Evolutionary conservation across 2,888 invertebrate genomes (phyloP), one percentile per base, ranked within the genome.

Genomic region (Chaitophorus viminalis): DNA sequence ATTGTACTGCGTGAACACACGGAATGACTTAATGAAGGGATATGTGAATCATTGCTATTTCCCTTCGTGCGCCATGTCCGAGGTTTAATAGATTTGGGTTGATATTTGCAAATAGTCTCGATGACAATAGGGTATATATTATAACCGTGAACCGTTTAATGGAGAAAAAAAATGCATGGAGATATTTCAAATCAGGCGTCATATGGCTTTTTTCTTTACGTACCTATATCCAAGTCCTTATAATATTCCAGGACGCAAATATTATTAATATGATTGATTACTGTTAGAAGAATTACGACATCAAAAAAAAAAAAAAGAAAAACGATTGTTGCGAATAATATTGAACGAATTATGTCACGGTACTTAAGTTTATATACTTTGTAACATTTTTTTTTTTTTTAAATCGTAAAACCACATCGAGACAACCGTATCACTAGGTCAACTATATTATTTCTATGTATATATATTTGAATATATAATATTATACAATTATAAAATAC

Each of bases 11-110:
- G 33, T 6, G 77, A 33, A 33, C 77, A 76, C 83, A 70, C 70
- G 21, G 72, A 72, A 81, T 46, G 79, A 74, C 87, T 87, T 87
- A 87, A 87, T 87, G 87, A 87, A 87, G 87, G 87, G 72, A 87
- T 87, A 81, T 79, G 3, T 33, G 39, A 60, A 74, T 74, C 82
- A 29, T 81, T 54, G 29, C 29, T 29, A 70, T 82, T 82, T 70
- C 82, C 82, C 21, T 82, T 82, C 25, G 25, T 31, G 31, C 60
- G 31, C n/a, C 31, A n/a, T 77, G 77, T 68, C 33, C 65, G 77
- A 21, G 60, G 18, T 46, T 46, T 31, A 9, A 65, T 77, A 68
- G 84, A 68, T 77, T 46, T 52, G 77, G 68, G 78, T 60, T 86
- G 86, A 79, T 60, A 60, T 77, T 86, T 54, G 86, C 78, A 70